Base-by-base conservation (phyloP, 1,140 invertebrate genomes). In the Drosophila insularis region DNA sequence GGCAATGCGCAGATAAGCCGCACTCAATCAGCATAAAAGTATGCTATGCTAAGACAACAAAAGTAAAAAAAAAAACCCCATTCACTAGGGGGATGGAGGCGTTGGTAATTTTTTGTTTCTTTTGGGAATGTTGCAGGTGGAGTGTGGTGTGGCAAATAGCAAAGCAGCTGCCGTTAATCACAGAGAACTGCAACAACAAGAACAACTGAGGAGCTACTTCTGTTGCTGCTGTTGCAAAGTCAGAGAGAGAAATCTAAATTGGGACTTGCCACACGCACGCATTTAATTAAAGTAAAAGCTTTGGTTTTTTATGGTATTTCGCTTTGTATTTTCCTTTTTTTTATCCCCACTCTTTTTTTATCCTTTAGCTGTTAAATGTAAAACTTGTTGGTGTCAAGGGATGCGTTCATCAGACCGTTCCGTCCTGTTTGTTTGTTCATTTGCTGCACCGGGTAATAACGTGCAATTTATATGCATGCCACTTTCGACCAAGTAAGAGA, bases 231-330 rank as follows among this genome's bases (percentile, higher is more conserved):
- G 60, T 5, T 23, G 75, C 71, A 78, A 70, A 76, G 73, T 76
- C 68, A 82, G 72, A 74, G 64, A 27, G 6, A 74, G 64, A 74
- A 82, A 70, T 79, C 79, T 78, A 79, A 86, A 86, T 82, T 87
- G 78, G 68, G 53, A 81, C 71, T 87, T 81, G 64, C 71, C 68
- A 69, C 82, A 87, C 82, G 82, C 82, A 87, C 82, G 79, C 82
- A 87, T 87, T 87, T 87, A 87, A 87, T 87, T 87, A 87, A 89
- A 87, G 84, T 87, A 87, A 87, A 87, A 87, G 82, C 82, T 71
- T 87, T 71, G 84, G 63, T 70, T 87, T 81, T 64, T 64, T 68
- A 63, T 58, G 40, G n/a, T 43, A 7, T 14, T 43, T 43, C 40
- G 6, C 5, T 43, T 14, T 65, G 65, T 11, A 31, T 72, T 76